phyloP scores from a whole-genome alignment of 2,797 vertebrate species.

The Antrozous pallidus region DNA sequence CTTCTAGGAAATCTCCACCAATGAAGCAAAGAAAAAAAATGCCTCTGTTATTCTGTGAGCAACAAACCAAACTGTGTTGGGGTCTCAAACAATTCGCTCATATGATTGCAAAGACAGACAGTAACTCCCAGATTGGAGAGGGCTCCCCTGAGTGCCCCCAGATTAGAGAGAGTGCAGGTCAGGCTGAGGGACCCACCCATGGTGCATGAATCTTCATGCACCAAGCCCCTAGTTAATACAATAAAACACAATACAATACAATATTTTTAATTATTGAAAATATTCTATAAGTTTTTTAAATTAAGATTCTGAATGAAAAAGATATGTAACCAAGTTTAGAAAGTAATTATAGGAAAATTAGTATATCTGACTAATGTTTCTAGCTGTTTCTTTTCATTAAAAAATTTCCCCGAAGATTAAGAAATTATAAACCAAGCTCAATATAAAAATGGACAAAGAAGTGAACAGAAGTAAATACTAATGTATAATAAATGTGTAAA shows the following conservation, averaged over 20 bases:
- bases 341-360: background rate
- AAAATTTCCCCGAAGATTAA: background rate
- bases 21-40: too few species aligned
- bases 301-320: background rate
- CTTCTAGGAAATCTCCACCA: too few species aligned
- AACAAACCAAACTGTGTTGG: too few species aligned
- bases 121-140: too few species aligned
- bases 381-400: background rate
- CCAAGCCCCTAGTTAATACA: too few species aligned
- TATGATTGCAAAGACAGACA: too few species aligned
- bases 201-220: too few species aligned
- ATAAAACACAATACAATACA: background rate
- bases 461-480: background rate
- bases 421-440: background rate
- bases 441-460: background rate
- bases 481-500: background rate
- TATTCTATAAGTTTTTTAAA: background rate
- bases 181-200: too few species aligned
- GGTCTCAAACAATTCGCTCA: too few species aligned
- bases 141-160: too few species aligned
- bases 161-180: too few species aligned
- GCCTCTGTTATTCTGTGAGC: too few species aligned
- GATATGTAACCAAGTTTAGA: background rate
- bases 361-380: background rate
- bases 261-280: background rate